Base-by-base conservation (phyloP, 2,113 vertebrate species). In the Mungos mungo region DNA sequence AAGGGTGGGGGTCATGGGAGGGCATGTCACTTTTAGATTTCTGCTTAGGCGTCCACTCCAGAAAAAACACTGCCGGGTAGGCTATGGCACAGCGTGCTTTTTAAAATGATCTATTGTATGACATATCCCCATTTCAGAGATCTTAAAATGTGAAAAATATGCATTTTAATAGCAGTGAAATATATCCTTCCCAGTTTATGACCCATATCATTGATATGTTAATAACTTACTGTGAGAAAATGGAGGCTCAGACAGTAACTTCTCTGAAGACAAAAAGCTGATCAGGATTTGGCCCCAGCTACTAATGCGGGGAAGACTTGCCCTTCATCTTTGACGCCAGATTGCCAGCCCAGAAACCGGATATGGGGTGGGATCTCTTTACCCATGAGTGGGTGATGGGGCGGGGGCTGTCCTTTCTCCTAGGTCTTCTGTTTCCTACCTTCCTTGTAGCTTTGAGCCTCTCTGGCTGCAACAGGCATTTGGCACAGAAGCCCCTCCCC, bases 321-420 rank as follows among this genome's bases (percentile, higher is more conserved):
- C 7, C 5, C 2, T 3, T 12, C 25, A 0, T 18, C 47, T 54
- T 81, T 13, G 5, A 29, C 23, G 23, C 45, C 33, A 9, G 52
- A 10, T 2, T 5, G 33, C 15, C 21, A 21, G 60, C 4, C 21
- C 7, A 38, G 33, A 71, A 60, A n/a, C 4, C 79, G 15, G 38
- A 7, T 33, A 0, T 0, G 0, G n/a, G 21, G 35, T 7, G 2
- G 33, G 21, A 5, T 54, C 15, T 41, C 29, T 29, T 45, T 4
- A 7, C 0, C 5, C 2, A 14, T 2, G 2, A 3, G 13, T 2
- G 1, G 3, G 3, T 5, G 15, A 2, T 9, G 2, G 38, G 25
- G 47, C 31, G 1, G 63, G 5, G 1, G 2, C 45, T 27, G 19
- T 54, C 9, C 13, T n/a, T 81, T 27, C n/a, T 33, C 19, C 14